These are phyloP conservation scores for Petrocephalus schoutedeni DNA, from an alignment of 2,797 vertebrate species.

Conservation along the genomic window DNA sequence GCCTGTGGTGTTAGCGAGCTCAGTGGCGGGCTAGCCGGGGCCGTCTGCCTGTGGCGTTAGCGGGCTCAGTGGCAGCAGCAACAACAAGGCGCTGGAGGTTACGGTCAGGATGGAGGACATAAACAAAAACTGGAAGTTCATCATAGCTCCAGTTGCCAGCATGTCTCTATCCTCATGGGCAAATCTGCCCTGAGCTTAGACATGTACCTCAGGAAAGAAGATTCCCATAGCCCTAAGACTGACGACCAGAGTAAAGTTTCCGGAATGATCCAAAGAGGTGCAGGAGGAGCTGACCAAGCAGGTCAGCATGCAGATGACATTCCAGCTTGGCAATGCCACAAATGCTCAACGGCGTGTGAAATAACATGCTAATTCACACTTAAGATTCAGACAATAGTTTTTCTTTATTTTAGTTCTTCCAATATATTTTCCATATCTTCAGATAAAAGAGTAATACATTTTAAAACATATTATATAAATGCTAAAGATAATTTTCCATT, in stretches of 20 bases:
- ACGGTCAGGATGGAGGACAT: neutral
- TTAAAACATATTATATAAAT: neutral
- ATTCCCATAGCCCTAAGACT: slow-evolving; percentile 36
- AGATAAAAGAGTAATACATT: neutral
- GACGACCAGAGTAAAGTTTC: slow-evolving; percentile 30
- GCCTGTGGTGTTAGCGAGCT: neutral
- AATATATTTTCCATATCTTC: neutral
- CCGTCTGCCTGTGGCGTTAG: neutral
- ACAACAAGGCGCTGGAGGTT: neutral
- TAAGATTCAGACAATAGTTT: neutral
- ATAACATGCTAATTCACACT: neutral
- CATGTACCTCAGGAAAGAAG: slow-evolving; percentile 28
- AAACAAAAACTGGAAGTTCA: neutral
- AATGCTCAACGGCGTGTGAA: neutral
- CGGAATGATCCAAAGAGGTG: slow-evolving; percentile 16
- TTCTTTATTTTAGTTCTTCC: neutral
- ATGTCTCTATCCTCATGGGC: neutral
- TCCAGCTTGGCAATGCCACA: neutral
- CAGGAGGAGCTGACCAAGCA: neutral
- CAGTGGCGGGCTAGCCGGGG: neutral
- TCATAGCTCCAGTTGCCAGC: neutral
- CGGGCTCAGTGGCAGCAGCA: neutral
- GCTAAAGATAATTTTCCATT: neutral
- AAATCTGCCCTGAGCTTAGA: slow-evolving; percentile 34
- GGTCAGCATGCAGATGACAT: neutral